Base-by-base conservation (phyloP, 1,140 invertebrate species). In the Papilio xuthus region DNA sequence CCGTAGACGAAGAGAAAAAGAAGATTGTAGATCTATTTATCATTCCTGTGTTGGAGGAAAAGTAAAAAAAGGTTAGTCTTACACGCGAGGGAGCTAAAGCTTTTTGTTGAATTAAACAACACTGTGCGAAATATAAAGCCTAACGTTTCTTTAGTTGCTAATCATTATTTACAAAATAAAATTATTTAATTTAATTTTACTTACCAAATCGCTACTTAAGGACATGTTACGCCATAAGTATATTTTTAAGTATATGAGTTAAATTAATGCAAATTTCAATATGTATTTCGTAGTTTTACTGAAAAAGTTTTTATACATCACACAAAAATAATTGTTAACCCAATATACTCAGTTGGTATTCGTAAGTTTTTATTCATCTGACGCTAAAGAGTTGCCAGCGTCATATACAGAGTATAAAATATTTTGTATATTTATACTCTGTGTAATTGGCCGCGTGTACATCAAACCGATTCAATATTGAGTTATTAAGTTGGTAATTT, bases 101-200 rank as follows among this genome's bases (percentile, higher is more conserved):
- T 63, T 63, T 63, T 63, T 63, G 60, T 63, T 63, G 60, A 26
- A 63, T 63, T 63, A 63, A 63, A 63, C 60, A 12, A 32, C 60
- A 63, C 28, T 13, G n/a, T 8, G 20, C 26, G 26, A 63, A 63
- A 63, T 63, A 63, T 26, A 63, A 63, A 28, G 60, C 60, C 60
- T 63, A 28, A 26, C 12, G 23, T 63, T 63, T 6, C 23, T 60
- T 63, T 63, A 18, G 12, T 4, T 63, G 12, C 18, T 28, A 60
- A 8, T 63, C n/a, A 63, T 63, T 26, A n/a, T 28, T 63, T 63
- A 13, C 12, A 23, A 28, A 28, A 63, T n/a, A 13, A 28, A 4
- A 63, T 1, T 8, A 13, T 28, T 4, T 26, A 26, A 26, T 23
- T 9, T 44, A 0, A 44, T 13, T 44, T 44, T 44, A 44, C 42